Percentiles rank a stretch among this genome's conserved stretches.
Conservation (phyloP, 2,888 invertebrate species). For the Loripinus fragilis region DNA sequence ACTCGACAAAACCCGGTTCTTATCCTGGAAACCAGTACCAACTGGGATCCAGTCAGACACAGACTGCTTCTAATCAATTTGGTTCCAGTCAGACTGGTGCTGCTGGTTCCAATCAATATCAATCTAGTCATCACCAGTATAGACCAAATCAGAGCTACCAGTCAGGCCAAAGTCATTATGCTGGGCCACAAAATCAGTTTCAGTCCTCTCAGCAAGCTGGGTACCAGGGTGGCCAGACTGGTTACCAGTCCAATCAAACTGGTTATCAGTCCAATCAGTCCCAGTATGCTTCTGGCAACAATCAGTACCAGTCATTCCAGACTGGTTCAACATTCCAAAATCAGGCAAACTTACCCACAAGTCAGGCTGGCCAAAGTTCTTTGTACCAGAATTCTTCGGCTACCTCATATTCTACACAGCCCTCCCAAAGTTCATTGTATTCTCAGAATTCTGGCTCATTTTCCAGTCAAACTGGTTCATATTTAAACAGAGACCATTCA, state of each 20-base stretch:
- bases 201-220: conserved; percentile 26
- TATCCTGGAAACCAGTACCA: conserved; percentile 64
- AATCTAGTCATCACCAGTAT: conserved; percentile 67
- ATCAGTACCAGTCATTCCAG: conserved; percentile 70
- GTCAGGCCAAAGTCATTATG: conserved; percentile 38
- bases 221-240: conserved; percentile 28
- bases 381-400: conserved; percentile 62
- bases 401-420: conserved; percentile 52
- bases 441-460: conserved; percentile 57
- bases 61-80: conserved; percentile 63
- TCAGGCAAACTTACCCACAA: conserved; percentile 67
- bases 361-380: conserved; percentile 66
- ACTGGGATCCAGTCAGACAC: conserved; percentile 64
- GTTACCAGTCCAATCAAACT: conserved; percentile 53
- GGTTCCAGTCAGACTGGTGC: conserved; percentile 18
- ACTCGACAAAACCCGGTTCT: conserved; percentile 56
- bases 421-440: conserved; percentile 69
- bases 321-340: conserved; percentile 76
- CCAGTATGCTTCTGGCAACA: conserved; percentile 59
- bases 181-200: conserved; percentile 23
- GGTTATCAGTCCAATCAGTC: conserved; percentile 53
- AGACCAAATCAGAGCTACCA: conserved; percentile 52
- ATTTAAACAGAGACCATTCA: conserved; percentile 51
- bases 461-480: conserved; percentile 49
- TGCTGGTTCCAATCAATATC: conserved; percentile 57